Conservation (phyloP, 2,797 vertebrate species). For the Synanceia verrucosa region DNA sequence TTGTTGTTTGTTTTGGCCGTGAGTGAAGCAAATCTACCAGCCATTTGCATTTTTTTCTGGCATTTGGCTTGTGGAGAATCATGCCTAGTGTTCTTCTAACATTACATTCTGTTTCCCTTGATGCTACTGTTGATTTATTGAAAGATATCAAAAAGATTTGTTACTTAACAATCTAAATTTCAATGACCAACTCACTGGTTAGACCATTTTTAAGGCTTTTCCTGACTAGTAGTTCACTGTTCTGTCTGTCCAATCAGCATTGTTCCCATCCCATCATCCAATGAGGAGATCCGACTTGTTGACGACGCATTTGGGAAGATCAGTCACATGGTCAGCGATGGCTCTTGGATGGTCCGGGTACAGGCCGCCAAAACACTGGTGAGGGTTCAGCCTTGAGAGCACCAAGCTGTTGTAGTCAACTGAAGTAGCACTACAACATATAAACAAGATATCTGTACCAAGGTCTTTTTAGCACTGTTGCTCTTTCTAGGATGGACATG, state of each 20-base stretch:
- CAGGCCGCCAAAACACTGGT: constrained; percentile 96
- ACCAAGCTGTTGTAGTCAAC: not conserved
- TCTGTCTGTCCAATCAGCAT: constrained; percentile 82
- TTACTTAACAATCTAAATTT: not conserved
- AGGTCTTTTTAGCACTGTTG: too few relatives aligned
- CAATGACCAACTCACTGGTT: not conserved
- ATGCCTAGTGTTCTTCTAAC: too few relatives aligned
- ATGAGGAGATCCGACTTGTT: constrained; percentile 96
- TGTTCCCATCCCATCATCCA: constrained; percentile 96
- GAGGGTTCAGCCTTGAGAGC: constrained; percentile 48
- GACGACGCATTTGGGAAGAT: constrained; percentile 98
- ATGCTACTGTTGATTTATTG: not conserved
- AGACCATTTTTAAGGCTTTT: too few relatives aligned
- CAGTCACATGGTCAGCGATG: constrained; percentile 97
- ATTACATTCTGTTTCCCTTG: not conserved
- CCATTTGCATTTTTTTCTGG: too few relatives aligned
- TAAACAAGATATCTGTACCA: too few relatives aligned
- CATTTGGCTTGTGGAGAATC: too few relatives aligned
- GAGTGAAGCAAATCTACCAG: too few relatives aligned
- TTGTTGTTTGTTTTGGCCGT: too few relatives aligned
- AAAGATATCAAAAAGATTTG: not conserved
- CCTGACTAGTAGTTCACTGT: not conserved
- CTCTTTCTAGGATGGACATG: too few relatives aligned
- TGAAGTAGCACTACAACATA: too few relatives aligned
- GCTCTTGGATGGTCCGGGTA: constrained; percentile 96